Evolutionary conservation across 2,113 vertebrate genomes (phyloP).

Genomic region (Laterallus jamaicensis): DNA sequence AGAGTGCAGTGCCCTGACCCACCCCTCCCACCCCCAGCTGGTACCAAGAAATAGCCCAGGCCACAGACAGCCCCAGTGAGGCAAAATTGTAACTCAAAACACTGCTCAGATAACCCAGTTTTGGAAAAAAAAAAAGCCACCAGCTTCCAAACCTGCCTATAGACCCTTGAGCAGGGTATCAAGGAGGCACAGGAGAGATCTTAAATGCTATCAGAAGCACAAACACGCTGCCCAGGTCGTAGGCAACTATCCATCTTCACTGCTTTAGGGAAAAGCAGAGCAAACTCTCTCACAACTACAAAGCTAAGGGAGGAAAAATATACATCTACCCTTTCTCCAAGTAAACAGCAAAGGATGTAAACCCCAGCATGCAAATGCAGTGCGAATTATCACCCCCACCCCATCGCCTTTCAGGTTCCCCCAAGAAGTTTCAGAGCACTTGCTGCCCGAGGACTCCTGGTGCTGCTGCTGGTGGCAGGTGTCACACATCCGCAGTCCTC

Average conservation of each 20-base stretch:
- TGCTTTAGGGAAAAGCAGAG: background rate
- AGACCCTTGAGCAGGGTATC: background rate
- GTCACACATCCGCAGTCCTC: too few relatives aligned
- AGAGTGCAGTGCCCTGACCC: background rate
- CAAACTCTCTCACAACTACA: background rate
- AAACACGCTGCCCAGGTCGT: background rate
- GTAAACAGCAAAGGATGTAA: background rate
- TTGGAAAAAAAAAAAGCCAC: background rate
- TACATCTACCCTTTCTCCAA: background rate
- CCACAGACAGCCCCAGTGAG: background rate
- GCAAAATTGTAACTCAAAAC: background rate
- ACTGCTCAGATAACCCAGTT: background rate
- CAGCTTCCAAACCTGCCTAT: background rate
- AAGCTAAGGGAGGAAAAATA: background rate
- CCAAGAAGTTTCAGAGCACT: background rate
- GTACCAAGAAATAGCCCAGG: background rate
- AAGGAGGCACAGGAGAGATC: background rate
- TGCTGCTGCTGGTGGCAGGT: background rate
- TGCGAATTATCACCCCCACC: background rate
- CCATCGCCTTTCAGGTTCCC: background rate
- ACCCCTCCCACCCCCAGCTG: background rate
- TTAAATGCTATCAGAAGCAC: background rate
- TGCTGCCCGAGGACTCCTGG: fast-evolving
- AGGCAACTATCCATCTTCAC: background rate
- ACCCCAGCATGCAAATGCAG: background rate